Conservation (phyloP, 92 coral and sea anemone species). For the Phenganax stokvisi region DNA sequence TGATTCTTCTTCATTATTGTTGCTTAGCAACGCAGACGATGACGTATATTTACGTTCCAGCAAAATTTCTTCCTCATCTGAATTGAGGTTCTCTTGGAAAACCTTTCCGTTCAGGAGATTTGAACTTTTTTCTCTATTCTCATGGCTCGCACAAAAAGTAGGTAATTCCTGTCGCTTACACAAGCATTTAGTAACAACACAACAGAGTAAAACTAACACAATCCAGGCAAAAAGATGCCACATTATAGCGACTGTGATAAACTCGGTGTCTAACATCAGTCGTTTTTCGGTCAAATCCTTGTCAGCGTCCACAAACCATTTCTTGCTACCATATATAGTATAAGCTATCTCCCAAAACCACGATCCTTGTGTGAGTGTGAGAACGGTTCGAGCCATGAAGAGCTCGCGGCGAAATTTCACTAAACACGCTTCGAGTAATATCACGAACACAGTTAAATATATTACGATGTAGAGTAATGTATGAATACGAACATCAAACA, state of each 20-base stretch:
- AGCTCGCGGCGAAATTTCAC: constrained; percentile 37
- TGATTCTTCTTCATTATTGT: not conserved
- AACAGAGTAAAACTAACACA: constrained; percentile 31
- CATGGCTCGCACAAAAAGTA: not conserved
- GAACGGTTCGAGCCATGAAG: constrained; percentile 61
- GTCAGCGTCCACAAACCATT: constrained; percentile 39
- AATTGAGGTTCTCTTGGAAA: not conserved
- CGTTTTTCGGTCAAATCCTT: constrained; percentile 1
- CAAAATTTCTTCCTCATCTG: constrained; percentile 8
- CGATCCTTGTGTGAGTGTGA: constrained; percentile 65
- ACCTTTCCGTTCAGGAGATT: not conserved
- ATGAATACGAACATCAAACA: constrained; percentile 64
- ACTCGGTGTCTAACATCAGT: constrained; percentile 52
- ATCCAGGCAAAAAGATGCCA: constrained; percentile 61
- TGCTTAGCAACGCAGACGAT: not conserved
- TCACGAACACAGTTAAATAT: constrained; percentile 49
- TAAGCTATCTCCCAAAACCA: constrained; percentile 86
- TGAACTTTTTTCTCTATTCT: not conserved
- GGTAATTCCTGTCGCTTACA: not conserved
- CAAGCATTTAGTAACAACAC: constrained; percentile 12
- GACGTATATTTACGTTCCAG: not conserved
- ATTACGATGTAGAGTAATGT: constrained; percentile 60
- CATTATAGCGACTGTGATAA: constrained; percentile 55
- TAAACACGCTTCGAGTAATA: constrained; percentile 55
- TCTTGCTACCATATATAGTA: constrained; percentile 65